Conservation (phyloP, 2,888 invertebrate species). For the Acleris literana region DNA sequence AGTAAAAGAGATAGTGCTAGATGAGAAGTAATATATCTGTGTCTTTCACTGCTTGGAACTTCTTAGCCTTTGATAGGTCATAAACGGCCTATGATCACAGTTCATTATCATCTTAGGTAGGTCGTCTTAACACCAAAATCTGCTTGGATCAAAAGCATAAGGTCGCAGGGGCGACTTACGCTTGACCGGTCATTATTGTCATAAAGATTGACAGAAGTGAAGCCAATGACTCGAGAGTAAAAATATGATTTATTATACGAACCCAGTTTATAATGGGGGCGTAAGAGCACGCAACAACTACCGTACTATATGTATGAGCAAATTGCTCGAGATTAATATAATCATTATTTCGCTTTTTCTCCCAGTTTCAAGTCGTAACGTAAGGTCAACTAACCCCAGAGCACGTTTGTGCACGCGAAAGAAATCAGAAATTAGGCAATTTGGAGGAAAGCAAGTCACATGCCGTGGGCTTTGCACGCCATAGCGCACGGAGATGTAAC, state of each 20-base stretch:
- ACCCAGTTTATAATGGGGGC: conserved; percentile 3
- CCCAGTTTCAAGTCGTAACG: conserved; percentile 10
- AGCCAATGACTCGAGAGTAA: not conserved
- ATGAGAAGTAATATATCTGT: no score
- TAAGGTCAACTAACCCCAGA: conserved; percentile 8
- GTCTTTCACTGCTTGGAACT: no score
- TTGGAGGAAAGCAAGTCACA: conserved; percentile 10
- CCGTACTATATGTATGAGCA: not conserved
- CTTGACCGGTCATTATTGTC: no score
- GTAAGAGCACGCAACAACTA: conserved; percentile 8
- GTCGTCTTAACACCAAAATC: no score
- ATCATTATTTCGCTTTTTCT: conserved; percentile 18
- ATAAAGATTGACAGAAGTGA: not conserved
- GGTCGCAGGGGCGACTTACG: no score
- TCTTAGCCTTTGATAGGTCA: no score
- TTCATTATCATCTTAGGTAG: no score
- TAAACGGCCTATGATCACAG: no score
- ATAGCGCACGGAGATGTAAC: not conserved
- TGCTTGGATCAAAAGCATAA: no score
- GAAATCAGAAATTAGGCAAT: conserved; percentile 29
- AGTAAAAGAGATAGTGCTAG: no score
- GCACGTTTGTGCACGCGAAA: conserved; percentile 26
- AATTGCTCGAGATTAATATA: conserved; percentile 15
- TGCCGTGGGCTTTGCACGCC: conserved; percentile 3
- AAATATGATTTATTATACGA: conserved; percentile 3